A percentile compares a stretch with the other conserved stretches of the same genome.
Evolutionary conservation across 2,888 invertebrate species (phyloP).

Genomic region (Pammene fasciana): DNA sequence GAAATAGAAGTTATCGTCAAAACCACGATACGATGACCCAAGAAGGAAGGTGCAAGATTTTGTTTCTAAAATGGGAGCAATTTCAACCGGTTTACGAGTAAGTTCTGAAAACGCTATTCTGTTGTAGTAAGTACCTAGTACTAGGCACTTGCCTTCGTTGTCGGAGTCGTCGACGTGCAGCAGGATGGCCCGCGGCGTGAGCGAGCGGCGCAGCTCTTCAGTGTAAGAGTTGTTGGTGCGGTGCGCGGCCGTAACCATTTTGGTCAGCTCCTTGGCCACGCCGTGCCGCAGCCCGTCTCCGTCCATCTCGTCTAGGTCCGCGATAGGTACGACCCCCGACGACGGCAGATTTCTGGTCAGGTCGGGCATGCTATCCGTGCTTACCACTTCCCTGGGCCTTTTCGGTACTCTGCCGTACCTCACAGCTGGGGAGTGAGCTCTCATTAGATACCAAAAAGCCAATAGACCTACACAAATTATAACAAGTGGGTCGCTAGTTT

Average conservation of each 20-base stretch:
- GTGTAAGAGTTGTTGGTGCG: constrained; percentile 94
- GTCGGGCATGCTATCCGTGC: constrained; percentile 56
- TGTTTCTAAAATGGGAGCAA: too few relatives aligned
- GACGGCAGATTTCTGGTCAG: constrained; percentile 48
- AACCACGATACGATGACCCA: too few relatives aligned
- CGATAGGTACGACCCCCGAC: constrained; percentile 40
- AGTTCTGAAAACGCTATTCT: not conserved
- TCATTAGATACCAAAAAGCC: constrained; percentile 44
- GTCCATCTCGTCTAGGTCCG: constrained; percentile 51
- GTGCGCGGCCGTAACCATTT: constrained; percentile 87
- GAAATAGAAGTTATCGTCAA: too few relatives aligned
- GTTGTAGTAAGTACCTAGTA: not conserved
- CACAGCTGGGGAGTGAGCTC: constrained; percentile 87
- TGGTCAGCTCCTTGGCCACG: constrained; percentile 66
- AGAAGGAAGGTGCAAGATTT: too few relatives aligned
- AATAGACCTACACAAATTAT: constrained; percentile 5
- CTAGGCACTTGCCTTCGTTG: constrained; percentile 51
- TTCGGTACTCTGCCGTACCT: constrained; percentile 98
- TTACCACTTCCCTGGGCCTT: constrained; percentile 88
- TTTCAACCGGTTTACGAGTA: too few relatives aligned
- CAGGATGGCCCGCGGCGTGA: constrained; percentile 53
- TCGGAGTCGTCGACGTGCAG: constrained; percentile 57
- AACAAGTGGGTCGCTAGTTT: not conserved
- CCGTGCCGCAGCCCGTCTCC: constrained; percentile 49
- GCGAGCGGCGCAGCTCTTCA: constrained; percentile 88